phyloP scores from a whole-genome alignment of 2,888 invertebrate genomes.

The Andrena bicolor region DNA sequence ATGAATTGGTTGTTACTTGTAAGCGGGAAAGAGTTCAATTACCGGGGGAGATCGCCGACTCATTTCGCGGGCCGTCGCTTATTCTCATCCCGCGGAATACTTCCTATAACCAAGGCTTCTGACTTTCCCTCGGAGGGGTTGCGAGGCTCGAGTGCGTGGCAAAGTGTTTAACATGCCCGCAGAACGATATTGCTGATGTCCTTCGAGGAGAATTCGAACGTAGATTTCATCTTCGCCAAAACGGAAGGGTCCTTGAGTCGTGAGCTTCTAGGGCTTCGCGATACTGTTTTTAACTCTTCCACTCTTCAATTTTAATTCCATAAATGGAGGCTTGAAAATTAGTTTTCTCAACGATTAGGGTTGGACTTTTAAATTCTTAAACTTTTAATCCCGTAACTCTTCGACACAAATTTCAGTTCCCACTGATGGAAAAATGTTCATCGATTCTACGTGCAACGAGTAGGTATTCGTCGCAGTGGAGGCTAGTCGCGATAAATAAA shows the following conservation, averaged over 20 bases:
- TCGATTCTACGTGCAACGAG: neutral
- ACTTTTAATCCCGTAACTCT: neutral
- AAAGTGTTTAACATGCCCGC: neutral
- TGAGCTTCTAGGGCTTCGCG: neutral
- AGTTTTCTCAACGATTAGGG: no score
- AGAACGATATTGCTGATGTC: neutral
- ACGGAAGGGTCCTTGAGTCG: neutral
- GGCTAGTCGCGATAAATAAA: conserved; percentile 33
- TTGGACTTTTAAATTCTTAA: neutral
- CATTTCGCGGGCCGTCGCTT: conserved; percentile 13
- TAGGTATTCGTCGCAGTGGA: neutral
- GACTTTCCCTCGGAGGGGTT: conserved; percentile 13
- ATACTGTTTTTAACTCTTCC: neutral
- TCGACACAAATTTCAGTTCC: neutral
- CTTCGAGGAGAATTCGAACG: neutral
- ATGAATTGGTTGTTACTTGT: conserved; percentile 74
- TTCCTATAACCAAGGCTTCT: conserved; percentile 25
- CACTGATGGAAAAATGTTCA: neutral
- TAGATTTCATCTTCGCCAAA: neutral
- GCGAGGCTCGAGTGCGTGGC: neutral
- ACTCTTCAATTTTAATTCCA: no score
- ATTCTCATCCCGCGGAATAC: conserved; percentile 16
- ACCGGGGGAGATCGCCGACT: neutral
- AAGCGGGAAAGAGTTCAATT: conserved; percentile 46
- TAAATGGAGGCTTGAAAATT: no score